A percentile compares a stretch with the other conserved stretches of the same genome.
phyloP scores from a whole-genome alignment of 2,888 invertebrate species.

The Trachelus tabidus region DNA sequence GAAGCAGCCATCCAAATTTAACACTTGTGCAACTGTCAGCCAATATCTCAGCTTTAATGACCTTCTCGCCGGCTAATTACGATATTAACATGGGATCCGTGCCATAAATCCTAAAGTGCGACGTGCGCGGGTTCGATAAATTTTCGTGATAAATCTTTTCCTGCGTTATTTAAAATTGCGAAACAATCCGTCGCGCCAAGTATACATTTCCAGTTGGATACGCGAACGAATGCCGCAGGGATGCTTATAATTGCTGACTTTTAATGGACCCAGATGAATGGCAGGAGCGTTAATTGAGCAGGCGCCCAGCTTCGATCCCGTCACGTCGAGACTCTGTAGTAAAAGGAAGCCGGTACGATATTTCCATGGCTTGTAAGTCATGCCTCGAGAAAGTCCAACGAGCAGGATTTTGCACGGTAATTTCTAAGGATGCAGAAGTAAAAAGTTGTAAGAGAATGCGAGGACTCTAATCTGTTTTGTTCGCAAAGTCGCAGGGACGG shows the following conservation, averaged over 20 bases:
- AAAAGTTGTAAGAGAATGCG: background rate
- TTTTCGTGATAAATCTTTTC: constrained; percentile 6
- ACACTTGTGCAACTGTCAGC: constrained; percentile 7
- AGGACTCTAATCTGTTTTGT: background rate
- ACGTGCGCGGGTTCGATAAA: constrained; percentile 6
- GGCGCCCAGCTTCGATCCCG: background rate
- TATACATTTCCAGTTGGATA: background rate
- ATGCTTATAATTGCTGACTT: background rate
- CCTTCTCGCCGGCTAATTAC: constrained; percentile 19
- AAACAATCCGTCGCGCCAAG: background rate
- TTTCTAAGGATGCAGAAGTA: background rate
- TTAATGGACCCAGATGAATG: background rate
- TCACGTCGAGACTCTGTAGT: background rate
- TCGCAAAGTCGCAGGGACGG: background rate
- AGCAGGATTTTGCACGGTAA: background rate
- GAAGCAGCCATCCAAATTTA: constrained; percentile 7
- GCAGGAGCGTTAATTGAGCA: background rate
- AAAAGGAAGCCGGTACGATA: background rate
- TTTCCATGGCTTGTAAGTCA: background rate
- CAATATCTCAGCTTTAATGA: constrained; percentile 19
- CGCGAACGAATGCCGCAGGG: background rate
- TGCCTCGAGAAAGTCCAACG: background rate
- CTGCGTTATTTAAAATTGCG: background rate
- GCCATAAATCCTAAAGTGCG: constrained; percentile 10
- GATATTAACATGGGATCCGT: constrained; percentile 14